These are phyloP conservation scores for Craniophora ligustri DNA, from an alignment of 2,888 invertebrate genomes.

Conservation along the genomic window DNA sequence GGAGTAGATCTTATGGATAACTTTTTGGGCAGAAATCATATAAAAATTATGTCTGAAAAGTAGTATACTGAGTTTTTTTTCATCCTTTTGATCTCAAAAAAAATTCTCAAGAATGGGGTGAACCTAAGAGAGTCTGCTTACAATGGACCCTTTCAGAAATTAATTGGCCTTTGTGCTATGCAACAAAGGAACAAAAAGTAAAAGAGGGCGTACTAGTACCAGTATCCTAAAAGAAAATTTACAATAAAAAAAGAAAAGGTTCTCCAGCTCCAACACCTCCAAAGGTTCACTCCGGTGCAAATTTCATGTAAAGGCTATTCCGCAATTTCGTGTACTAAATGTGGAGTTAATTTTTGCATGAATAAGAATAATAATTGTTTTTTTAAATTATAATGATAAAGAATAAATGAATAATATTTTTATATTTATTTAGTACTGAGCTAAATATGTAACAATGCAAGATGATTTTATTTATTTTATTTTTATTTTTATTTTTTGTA, in stretches of 20 bases:
- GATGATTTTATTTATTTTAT: no score
- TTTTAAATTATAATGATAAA: conserved; percentile 18
- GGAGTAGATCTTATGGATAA: no score
- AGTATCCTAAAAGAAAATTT: conserved; percentile 61
- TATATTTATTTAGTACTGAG: conserved; percentile 22
- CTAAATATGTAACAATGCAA: conserved; percentile 2
- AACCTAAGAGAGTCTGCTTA: conserved; percentile 63
- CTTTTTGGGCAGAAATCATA: conserved; percentile 29
- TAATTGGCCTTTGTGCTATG: conserved; percentile 66
- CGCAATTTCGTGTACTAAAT: conserved; percentile 64
- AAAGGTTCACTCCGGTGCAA: conserved; percentile 66
- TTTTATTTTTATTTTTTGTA: no score
- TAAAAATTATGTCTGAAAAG: conserved; percentile 29
- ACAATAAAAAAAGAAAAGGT: conserved; percentile 61
- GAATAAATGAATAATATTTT: background rate
- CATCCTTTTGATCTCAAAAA: conserved; percentile 39
- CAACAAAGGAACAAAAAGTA: conserved; percentile 63
- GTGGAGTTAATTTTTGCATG: conserved; percentile 61
- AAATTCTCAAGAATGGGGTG: conserved; percentile 51
- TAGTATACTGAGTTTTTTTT: conserved; percentile 31
- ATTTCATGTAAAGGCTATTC: conserved; percentile 66
- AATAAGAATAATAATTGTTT: conserved; percentile 59
- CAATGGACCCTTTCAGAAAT: conserved; percentile 59
- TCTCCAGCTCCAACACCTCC: conserved; percentile 64
- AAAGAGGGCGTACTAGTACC: conserved; percentile 63